phyloP scores from a whole-genome alignment of 2,797 vertebrate species.

The Eulemur rubriventer region DNA sequence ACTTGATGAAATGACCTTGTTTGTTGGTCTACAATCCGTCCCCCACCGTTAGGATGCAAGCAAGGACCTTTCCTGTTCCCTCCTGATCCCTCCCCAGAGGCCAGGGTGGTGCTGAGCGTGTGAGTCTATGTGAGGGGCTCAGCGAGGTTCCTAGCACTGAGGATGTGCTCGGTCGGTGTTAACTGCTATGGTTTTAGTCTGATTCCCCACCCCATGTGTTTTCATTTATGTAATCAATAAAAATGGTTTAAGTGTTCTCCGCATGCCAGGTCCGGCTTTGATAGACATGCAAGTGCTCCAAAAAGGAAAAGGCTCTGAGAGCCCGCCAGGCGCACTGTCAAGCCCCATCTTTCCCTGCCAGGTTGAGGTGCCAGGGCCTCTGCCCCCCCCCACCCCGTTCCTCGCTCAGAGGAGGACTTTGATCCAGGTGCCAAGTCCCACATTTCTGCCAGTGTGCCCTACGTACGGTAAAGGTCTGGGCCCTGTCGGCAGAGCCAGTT shows the following conservation, averaged over 20 bases:
- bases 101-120: not conserved
- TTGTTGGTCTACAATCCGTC: not conserved
- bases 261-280: not conserved
- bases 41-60: not conserved
- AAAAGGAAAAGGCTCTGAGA: not conserved
- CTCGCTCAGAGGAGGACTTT: slow-evolving; percentile 93
- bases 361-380: slow-evolving; percentile 95
- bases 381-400: slow-evolving; percentile 90
- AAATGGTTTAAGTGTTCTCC: not conserved
- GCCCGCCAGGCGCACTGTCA: not conserved
- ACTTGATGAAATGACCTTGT: not conserved
- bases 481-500: not conserved
- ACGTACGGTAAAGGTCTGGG: slow-evolving; percentile 89
- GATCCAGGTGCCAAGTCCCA: slow-evolving; percentile 97
- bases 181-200: not conserved
- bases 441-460: slow-evolving; percentile 94
- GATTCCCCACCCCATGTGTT: not conserved
- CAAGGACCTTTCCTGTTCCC: not conserved
- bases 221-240: not conserved
- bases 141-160: not conserved
- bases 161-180: not conserved
- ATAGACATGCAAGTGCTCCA: not conserved
- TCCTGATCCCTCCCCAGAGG: not conserved
- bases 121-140: not conserved
- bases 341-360: slow-evolving; percentile 71